Base-by-base conservation (phyloP, 2,888 invertebrate genomes). In the Temnothorax ravouxi region DNA sequence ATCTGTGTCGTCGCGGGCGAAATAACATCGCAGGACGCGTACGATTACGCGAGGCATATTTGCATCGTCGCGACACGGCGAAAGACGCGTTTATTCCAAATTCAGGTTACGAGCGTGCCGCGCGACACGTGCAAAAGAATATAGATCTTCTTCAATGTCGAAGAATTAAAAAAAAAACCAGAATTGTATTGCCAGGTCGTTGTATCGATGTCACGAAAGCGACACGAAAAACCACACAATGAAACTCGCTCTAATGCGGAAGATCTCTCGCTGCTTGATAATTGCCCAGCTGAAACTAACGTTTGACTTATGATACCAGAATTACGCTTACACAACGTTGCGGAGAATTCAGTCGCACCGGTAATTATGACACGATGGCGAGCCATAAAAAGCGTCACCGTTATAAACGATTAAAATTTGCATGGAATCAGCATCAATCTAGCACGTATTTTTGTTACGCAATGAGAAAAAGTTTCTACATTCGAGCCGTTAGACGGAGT, bases 1-100 rank as follows among this genome's bases (percentile, higher is more conserved):
- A 89, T 81, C 59, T 84, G 87, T 85, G 87, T 84, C 87, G 85
- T 61, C 69, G 62, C 38, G 54, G 66, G 67, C 67, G 74, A 84
- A 86, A 83, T 83, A 86, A 72, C 83, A 66, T 74, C 52, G 84
- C 71, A 41, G 41, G 72, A 76, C 59, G 61, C 50, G 62, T 61
- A 82, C 76, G 72, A 59, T 88, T 85, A 81, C 86, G 77, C 75
- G 75, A 85, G 67, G 52, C 29, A 38, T 41, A 38, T 41, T 56
- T 50, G 62, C 85, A 50, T 66, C 41, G 54, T 64, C 67, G 56
- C 59, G 54, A 1, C 59, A 41, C 54, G 59, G 67, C 34, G 56
- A 52, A 64, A 34, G 25, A 59, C 44, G 72, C 44, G 72, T 41
- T 80, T 74, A 84, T 84, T 59, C 64, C 38, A 64, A 76, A 76